A percentile compares a stretch with the other conserved stretches of the same genome.
Evolutionary conservation across 2,113 vertebrate genomes (phyloP).

Genomic region (Nematolebias whitei): DNA sequence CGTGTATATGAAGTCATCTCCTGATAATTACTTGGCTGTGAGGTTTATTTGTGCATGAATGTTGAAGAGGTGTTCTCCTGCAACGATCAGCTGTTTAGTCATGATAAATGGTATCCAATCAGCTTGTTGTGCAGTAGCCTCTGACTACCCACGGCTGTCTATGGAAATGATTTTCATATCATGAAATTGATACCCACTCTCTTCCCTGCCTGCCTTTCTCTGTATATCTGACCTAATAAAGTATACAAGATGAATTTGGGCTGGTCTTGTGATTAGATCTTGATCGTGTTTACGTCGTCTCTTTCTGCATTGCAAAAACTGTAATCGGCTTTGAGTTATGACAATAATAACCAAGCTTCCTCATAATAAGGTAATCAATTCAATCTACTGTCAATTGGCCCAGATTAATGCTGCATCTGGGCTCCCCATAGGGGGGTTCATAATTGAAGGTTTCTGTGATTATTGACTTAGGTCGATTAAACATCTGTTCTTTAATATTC

Average conservation of each 20-base stretch:
- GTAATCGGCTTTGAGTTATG: slow-evolving; percentile 83
- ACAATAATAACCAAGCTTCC: slow-evolving; percentile 80
- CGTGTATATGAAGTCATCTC: background rate
- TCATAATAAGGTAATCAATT: slow-evolving; percentile 83
- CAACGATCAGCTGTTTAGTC: slow-evolving; percentile 36
- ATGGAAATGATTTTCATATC: slow-evolving; percentile 71
- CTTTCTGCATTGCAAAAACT: slow-evolving; percentile 60
- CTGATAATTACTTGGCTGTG: slow-evolving; percentile 17
- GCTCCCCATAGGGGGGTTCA: slow-evolving; percentile 49
- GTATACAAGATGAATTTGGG: slow-evolving; percentile 68
- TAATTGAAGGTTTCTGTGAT: slow-evolving; percentile 78
- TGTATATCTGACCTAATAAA: slow-evolving; percentile 72
- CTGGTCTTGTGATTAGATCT: slow-evolving; percentile 60
- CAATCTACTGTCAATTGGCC: slow-evolving; percentile 77
- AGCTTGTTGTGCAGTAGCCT: slow-evolving; percentile 36
- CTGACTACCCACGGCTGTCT: slow-evolving; percentile 61
- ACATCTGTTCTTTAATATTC: slow-evolving; percentile 78
- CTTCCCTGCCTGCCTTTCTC: slow-evolving; percentile 42
- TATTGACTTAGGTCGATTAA: slow-evolving; percentile 76
- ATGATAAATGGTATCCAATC: slow-evolving; percentile 68
- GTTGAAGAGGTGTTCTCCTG: slow-evolving; percentile 19
- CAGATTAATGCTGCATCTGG: slow-evolving; percentile 70
- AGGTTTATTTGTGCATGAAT: slow-evolving; percentile 30
- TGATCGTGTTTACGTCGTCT: slow-evolving; percentile 70
- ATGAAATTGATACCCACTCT: slow-evolving; percentile 69